These are phyloP conservation scores for Drosophila borealis DNA, from an alignment of 2,888 invertebrate species.

Conservation along the genomic window DNA sequence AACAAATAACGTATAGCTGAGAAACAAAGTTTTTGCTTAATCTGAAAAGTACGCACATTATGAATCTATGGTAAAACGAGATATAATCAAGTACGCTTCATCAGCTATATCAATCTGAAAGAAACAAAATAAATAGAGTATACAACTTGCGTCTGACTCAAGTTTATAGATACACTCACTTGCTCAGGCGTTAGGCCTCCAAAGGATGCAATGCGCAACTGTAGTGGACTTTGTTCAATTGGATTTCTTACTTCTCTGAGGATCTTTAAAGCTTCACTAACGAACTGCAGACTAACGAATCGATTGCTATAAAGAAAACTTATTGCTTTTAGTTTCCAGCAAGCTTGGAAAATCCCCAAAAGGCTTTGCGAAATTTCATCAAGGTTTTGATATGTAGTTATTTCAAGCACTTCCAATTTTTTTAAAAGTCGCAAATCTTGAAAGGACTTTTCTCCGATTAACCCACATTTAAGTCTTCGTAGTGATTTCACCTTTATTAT, in stretches of 20 bases:
- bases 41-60: too few relatives aligned
- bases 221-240: not conserved
- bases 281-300: not conserved
- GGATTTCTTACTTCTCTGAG: constrained; percentile 1
- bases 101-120: not conserved
- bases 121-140: not conserved
- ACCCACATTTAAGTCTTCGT: not conserved
- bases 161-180: not conserved
- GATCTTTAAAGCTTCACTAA: not conserved
- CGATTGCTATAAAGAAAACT: not conserved
- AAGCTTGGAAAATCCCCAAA: not conserved
- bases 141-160: too few relatives aligned
- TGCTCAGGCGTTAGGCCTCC: constrained; percentile 1
- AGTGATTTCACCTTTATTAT: not conserved
- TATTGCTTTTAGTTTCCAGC: not conserved
- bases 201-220: not conserved
- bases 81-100: not conserved
- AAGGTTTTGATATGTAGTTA: not conserved
- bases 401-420: constrained; percentile 1
- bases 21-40: too few relatives aligned
- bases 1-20: too few relatives aligned
- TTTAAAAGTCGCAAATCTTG: not conserved
- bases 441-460: not conserved
- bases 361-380: not conserved
- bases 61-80: not conserved